These are phyloP conservation scores for Caenorhabditis sinica DNA, from an alignment of 2,888 invertebrate genomes.

Conservation along the genomic window DNA sequence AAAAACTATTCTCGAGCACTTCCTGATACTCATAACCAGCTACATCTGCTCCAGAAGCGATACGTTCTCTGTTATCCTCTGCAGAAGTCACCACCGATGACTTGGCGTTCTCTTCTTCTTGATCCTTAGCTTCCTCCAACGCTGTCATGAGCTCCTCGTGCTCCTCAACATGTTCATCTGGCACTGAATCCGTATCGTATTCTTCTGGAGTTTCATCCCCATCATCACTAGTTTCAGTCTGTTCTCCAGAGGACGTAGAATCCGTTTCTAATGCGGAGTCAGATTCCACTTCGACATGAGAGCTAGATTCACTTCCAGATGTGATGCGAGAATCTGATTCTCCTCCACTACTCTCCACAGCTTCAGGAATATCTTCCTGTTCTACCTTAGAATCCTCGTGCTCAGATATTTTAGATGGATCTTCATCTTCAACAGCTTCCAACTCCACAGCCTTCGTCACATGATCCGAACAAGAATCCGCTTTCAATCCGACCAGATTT, in stretches of 20 bases:
- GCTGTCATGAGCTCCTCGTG: not conserved
- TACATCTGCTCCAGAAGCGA: slow-evolving; percentile 20
- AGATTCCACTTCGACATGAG: not conserved
- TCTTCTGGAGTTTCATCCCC: slow-evolving; percentile 8
- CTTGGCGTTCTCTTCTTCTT: not conserved
- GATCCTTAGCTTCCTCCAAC: not conserved
- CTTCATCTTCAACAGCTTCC: too few relatives aligned
- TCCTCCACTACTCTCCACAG: not conserved
- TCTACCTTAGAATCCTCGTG: not conserved
- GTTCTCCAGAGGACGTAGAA: not conserved
- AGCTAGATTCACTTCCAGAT: slow-evolving; percentile 16
- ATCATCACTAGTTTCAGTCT: not conserved
- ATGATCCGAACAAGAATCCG: too few relatives aligned
- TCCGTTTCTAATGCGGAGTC: not conserved
- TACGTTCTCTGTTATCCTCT: not conserved
- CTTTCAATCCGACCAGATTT: too few relatives aligned
- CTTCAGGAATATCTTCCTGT: not conserved
- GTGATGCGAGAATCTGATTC: slow-evolving; percentile 17
- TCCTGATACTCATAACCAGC: not conserved
- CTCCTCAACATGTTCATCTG: not conserved
- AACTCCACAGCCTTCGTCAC: too few relatives aligned
- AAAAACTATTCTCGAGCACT: not conserved
- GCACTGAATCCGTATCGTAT: not conserved
- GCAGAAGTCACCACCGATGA: too few relatives aligned
- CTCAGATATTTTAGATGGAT: not conserved